Percentiles rank a stretch among this genome's conserved stretches.
Evolutionary conservation across 2,888 invertebrate species (phyloP).

Genomic region (Rotaria socialis): DNA sequence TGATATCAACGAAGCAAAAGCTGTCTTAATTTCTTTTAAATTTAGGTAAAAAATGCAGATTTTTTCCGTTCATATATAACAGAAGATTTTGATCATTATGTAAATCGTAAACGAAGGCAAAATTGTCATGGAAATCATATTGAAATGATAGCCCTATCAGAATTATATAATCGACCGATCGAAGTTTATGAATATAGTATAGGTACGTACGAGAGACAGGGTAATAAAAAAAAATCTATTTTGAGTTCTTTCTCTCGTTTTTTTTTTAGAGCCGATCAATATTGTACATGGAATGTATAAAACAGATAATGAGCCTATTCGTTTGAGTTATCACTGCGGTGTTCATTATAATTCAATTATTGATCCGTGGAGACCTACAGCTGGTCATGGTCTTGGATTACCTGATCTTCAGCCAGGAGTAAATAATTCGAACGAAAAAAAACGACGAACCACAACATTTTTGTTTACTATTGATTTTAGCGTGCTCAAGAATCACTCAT

Average conservation of each 20-base stretch:
- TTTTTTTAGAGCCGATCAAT: slow-evolving; percentile 72
- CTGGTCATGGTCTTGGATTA: slow-evolving; percentile 13
- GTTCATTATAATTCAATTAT: slow-evolving; percentile 82
- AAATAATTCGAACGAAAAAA: background rate
- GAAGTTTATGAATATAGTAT: slow-evolving; percentile 77
- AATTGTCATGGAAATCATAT: slow-evolving; percentile 82
- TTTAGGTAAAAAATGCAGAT: slow-evolving; percentile 76
- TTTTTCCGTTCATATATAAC: slow-evolving; percentile 82
- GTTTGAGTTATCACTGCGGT: slow-evolving; percentile 78
- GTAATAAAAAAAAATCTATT: no score
- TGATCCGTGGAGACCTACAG: slow-evolving; percentile 65
- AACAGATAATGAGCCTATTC: slow-evolving; percentile 71
- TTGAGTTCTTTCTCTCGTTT: background rate
- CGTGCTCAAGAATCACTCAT: slow-evolving; percentile 70
- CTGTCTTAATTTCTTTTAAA: background rate
- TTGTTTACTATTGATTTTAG: slow-evolving; percentile 50
- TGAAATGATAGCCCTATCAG: slow-evolving; percentile 83
- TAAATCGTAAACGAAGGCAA: slow-evolving; percentile 73
- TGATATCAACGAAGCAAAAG: no score
- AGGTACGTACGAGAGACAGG: slow-evolving; percentile 59
- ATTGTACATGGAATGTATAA: slow-evolving; percentile 75
- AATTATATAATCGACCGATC: slow-evolving; percentile 79
- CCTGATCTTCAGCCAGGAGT: slow-evolving; percentile 11
- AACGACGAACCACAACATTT: no score
- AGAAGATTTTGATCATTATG: slow-evolving; percentile 78